Base-by-base conservation (phyloP, 2,797 vertebrate genomes). In the Syngnathus acus region DNA sequence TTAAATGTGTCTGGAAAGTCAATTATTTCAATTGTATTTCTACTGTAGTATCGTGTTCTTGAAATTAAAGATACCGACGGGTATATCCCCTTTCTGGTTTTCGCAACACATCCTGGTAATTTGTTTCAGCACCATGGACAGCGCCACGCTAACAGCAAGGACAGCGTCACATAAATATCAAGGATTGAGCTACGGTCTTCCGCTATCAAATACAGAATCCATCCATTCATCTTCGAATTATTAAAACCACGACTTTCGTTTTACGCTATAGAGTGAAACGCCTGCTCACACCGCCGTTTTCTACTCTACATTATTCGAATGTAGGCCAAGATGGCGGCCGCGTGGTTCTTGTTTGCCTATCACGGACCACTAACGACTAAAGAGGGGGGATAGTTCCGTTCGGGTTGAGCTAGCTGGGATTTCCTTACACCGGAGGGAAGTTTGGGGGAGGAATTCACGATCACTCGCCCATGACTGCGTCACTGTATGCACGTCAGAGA, bases 401-500 rank as follows among this genome's bases (percentile, higher is more conserved):
- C 65, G 73, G 71, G 42, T 11, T 57, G 66, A 59, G 45, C 11
- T 74, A 73, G 74, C 64, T 76, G 85, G 87, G 86, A 72, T 84
- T 87, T 88, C 88, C 85, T 85, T 77, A 60, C 48, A 70, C 50
- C 51, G 0, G 19, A 37, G 40, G 54, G 53, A 42, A 50, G 9
- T 32, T n/a, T 5, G 19, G 64, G 67, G 73, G 68, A 11, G 42
- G 38, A 68, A 70, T 82, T 77, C 85, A 72, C 63, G 82, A 70
- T 75, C 71, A 39, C 65, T 79, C 70, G 69, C 76, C 70, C 67
- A 65, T 58, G 57, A 75, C 74, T 38, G 16, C 86, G 82, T 87
- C 80, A 85, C 70, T 42, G 48, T 9, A 67, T 9, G 1, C 74
- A 83, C 85, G 83, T 88, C 83, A 84, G 66, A 70, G 48, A 47